Evolutionary conservation across 2,113 vertebrate genomes (phyloP).

Genomic region (Paracanthobrama guichenoti): DNA sequence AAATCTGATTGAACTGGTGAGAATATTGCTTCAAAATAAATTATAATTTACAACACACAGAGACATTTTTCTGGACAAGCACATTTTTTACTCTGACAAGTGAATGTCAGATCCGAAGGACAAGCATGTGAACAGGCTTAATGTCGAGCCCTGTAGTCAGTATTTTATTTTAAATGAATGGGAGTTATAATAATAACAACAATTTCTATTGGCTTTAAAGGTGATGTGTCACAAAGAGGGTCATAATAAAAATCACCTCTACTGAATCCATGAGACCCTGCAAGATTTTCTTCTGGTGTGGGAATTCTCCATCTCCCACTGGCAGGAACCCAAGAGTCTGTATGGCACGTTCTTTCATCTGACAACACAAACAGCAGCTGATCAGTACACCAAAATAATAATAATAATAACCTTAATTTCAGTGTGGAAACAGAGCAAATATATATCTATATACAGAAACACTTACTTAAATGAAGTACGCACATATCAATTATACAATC

Average conservation of each 20-base stretch:
- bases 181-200: background rate
- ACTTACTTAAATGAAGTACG: background rate
- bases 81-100: too few species aligned
- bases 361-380: constrained; percentile 54
- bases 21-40: too few species aligned
- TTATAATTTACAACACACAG: too few species aligned
- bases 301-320: constrained; percentile 92
- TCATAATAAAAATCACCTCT: constrained; percentile 79
- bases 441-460: background rate
- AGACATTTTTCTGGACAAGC: too few species aligned
- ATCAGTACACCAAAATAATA: background rate
- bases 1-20: too few species aligned
- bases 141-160: too few species aligned
- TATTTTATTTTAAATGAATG: background rate
- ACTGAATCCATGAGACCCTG: constrained; percentile 98
- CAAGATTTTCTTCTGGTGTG: constrained; percentile 91
- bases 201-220: background rate
- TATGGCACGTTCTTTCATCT: constrained; percentile 96
- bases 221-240: background rate
- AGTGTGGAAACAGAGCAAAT: background rate
- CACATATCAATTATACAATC: background rate
- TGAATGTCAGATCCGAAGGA: too few species aligned
- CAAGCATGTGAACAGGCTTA: too few species aligned
- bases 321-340: constrained; percentile 94
- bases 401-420: background rate